phyloP scores from a whole-genome alignment of 2,888 invertebrate species.

The Quadroppia sp. region DNA sequence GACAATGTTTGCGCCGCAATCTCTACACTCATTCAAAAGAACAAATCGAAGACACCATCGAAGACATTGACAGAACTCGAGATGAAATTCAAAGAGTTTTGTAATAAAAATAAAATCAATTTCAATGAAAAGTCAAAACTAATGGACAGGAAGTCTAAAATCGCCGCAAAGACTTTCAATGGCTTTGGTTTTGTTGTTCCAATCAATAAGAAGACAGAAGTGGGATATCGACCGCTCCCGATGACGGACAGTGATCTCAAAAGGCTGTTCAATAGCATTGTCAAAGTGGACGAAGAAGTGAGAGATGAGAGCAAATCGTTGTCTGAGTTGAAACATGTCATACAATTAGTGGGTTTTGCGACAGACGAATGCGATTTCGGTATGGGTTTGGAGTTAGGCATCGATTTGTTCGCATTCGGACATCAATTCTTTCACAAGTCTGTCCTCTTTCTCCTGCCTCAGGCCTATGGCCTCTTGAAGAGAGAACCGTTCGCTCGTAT shows the following conservation, averaged over 20 bases:
- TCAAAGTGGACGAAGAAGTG: constrained; percentile 52
- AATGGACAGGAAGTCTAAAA: constrained; percentile 61
- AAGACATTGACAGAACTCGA: constrained; percentile 30
- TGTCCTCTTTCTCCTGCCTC: constrained; percentile 63
- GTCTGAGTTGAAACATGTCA: constrained; percentile 70
- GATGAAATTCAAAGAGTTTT: constrained; percentile 30
- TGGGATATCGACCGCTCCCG: constrained; percentile 73
- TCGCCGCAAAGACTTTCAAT: constrained; percentile 62
- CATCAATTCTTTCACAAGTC: constrained; percentile 64
- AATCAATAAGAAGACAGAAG: constrained; percentile 65
- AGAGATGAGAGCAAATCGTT: constrained; percentile 62
- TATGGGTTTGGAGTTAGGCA: constrained; percentile 80
- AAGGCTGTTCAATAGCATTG: constrained; percentile 64
- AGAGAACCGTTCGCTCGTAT: constrained; percentile 70
- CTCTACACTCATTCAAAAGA: constrained; percentile 65
- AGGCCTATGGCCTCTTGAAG: constrained; percentile 71
- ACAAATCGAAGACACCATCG: constrained; percentile 24
- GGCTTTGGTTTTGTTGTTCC: constrained; percentile 80
- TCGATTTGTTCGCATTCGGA: constrained; percentile 76
- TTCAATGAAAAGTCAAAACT: constrained; percentile 54
- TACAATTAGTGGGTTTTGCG: constrained; percentile 79
- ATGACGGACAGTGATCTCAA: constrained; percentile 62
- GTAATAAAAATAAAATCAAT: constrained; percentile 15
- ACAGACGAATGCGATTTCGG: constrained; percentile 94
- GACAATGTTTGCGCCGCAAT: constrained; percentile 75